Percentiles rank a stretch among this genome's conserved stretches.
phyloP scores from a whole-genome alignment of 2,797 vertebrate species.

The Smutsia gigantea region DNA sequence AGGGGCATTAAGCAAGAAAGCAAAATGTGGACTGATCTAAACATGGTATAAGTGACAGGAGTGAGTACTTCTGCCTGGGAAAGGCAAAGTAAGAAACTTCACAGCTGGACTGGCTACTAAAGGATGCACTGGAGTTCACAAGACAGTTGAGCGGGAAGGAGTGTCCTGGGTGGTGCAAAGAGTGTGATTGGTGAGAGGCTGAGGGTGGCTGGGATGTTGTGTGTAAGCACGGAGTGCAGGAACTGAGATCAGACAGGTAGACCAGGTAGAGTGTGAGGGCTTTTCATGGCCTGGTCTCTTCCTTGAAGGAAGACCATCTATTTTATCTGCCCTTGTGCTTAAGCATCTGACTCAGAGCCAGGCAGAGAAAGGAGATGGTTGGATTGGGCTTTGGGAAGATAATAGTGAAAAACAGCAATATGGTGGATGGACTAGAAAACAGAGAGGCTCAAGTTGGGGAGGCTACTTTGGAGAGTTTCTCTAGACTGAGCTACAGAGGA shows the following conservation, averaged over 20 bases:
- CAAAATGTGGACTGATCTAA: neutral
- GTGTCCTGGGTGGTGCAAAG: neutral
- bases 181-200: neutral
- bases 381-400: neutral
- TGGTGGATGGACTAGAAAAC: neutral
- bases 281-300: neutral
- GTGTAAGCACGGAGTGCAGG: neutral
- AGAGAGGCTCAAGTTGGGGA: neutral
- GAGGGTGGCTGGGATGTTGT: neutral
- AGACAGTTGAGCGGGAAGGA: neutral
- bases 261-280: neutral
- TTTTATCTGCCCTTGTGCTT: neutral
- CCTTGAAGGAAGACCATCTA: neutral
- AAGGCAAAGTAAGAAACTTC: neutral
- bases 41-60: neutral
- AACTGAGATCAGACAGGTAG: neutral
- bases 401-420: too few relatives aligned
- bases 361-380: neutral
- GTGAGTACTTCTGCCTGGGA: neutral
- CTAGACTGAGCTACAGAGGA: neutral
- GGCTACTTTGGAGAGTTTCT: neutral
- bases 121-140: neutral
- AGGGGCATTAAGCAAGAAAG: neutral
- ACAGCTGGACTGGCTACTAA: neutral
- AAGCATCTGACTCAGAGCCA: neutral